phyloP scores from a whole-genome alignment of 1,140 invertebrate species.

The Manduca sexta region DNA sequence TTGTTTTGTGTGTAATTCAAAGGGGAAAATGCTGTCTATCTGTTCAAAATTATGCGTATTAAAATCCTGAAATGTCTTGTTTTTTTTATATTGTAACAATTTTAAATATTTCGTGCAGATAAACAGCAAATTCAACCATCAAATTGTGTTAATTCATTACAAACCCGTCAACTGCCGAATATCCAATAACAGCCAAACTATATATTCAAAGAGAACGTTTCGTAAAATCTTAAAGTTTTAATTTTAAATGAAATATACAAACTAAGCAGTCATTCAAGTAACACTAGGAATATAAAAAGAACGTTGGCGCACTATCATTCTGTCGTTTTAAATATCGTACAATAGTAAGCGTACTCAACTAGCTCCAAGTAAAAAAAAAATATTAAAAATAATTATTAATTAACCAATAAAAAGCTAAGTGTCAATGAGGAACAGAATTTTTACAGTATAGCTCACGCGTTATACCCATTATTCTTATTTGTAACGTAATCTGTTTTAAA shows the following conservation, averaged over 20 bases:
- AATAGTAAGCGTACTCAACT: conserved; percentile 66
- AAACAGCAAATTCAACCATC: background rate
- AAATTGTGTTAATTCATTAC: background rate
- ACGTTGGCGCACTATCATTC: conserved; percentile 29
- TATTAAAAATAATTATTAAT: conserved; percentile 25
- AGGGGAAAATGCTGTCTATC: too few relatives aligned
- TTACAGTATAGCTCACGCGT: conserved; percentile 35
- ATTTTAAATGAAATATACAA: conserved; percentile 39
- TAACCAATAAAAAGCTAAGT: conserved; percentile 32
- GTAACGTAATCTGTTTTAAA: conserved; percentile 18
- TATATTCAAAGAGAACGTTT: conserved; percentile 1
- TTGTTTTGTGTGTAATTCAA: too few relatives aligned
- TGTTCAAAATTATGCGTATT: too few relatives aligned
- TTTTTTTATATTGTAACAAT: too few relatives aligned
- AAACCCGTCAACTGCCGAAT: background rate
- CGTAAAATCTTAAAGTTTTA: too few relatives aligned
- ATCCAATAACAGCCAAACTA: background rate
- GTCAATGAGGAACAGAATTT: conserved; percentile 50
- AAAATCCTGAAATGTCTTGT: too few relatives aligned
- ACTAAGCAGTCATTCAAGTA: conserved; percentile 69
- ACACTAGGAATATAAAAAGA: conserved; percentile 52
- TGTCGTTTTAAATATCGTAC: conserved; percentile 51
- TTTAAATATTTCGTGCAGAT: too few relatives aligned
- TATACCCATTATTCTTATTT: conserved; percentile 23
- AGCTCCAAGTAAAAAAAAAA: conserved; percentile 46